These are phyloP conservation scores for Atherix ibis DNA, from an alignment of 2,888 invertebrate species.

Conservation along the genomic window DNA sequence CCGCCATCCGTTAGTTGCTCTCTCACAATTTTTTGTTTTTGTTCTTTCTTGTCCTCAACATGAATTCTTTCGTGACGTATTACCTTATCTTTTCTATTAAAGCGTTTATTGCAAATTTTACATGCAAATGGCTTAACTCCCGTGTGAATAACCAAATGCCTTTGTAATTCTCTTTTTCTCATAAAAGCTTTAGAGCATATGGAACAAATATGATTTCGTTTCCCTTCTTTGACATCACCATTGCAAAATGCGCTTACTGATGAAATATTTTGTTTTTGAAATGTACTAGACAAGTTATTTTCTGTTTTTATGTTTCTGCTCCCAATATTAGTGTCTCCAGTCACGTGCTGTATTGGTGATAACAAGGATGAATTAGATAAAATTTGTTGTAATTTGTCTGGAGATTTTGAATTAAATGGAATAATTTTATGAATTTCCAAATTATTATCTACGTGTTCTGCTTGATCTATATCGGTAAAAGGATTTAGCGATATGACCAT, in stretches of 20 bases:
- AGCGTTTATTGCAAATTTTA: constrained; percentile 47
- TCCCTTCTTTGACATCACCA: constrained; percentile 24
- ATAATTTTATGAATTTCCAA: neutral
- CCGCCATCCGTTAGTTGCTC: too few relatives aligned
- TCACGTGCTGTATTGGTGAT: constrained; percentile 19
- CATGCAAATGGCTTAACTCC: constrained; percentile 53
- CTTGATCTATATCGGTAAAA: constrained; percentile 14
- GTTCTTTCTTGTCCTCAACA: constrained; percentile 44
- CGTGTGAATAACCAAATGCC: constrained; percentile 50
- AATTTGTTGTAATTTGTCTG: neutral
- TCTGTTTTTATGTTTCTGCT: constrained; percentile 32
- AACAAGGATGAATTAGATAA: constrained; percentile 7
- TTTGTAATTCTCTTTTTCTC: constrained; percentile 51
- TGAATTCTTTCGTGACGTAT: constrained; percentile 50
- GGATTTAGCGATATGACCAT: constrained; percentile 19
- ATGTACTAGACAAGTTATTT: constrained; percentile 36
- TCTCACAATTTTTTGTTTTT: too few relatives aligned
- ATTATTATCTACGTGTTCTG: constrained; percentile 1
- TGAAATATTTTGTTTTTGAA: constrained; percentile 39
- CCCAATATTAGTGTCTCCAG: too few relatives aligned
- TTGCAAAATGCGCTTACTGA: too few relatives aligned
- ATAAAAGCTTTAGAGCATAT: constrained; percentile 52
- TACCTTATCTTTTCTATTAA: constrained; percentile 52
- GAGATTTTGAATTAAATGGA: constrained; percentile 3
- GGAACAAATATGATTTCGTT: constrained; percentile 45